Evolutionary conservation across 30 jellyfish, hydroid and myxozoan species (phyloP).

Genomic region (Hydractinia symbiolongicarpus): DNA sequence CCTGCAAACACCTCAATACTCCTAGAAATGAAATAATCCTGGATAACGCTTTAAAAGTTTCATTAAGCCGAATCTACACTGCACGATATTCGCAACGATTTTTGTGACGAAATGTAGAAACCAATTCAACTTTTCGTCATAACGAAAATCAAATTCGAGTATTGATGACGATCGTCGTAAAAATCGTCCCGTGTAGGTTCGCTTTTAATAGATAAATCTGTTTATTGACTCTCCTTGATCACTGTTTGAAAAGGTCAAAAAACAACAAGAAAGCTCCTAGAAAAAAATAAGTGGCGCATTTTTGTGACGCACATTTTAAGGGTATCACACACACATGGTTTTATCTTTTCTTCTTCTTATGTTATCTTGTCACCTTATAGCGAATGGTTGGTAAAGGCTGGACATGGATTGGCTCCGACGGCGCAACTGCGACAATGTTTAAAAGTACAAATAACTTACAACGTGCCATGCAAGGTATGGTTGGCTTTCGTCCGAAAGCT

Average conservation of each 20-base stretch:
- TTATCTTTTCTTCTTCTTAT: not conserved
- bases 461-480: constrained; percentile 96
- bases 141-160: too few relatives aligned
- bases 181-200: too few relatives aligned
- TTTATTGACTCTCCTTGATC: not conserved
- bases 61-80: too few relatives aligned
- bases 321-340: not conserved
- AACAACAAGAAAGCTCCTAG: too few relatives aligned
- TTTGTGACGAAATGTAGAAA: too few relatives aligned
- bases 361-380: constrained; percentile 18
- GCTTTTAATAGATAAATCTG: too few relatives aligned
- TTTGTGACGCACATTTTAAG: not conserved
- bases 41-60: too few relatives aligned
- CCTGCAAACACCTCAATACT: not conserved
- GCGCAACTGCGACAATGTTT: constrained; percentile 77
- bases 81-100: too few relatives aligned
- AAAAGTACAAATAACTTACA: constrained; percentile 70
- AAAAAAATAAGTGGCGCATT: too few relatives aligned
- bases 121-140: too few relatives aligned
- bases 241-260: too few relatives aligned
- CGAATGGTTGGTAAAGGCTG: constrained; percentile 98
- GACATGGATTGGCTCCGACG: constrained; percentile 97
- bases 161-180: too few relatives aligned
- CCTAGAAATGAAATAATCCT: not conserved
- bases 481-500: constrained; percentile 72